Evolutionary conservation across 2,113 vertebrate species (phyloP).

Genomic region (Dicrurus megarhynchus): DNA sequence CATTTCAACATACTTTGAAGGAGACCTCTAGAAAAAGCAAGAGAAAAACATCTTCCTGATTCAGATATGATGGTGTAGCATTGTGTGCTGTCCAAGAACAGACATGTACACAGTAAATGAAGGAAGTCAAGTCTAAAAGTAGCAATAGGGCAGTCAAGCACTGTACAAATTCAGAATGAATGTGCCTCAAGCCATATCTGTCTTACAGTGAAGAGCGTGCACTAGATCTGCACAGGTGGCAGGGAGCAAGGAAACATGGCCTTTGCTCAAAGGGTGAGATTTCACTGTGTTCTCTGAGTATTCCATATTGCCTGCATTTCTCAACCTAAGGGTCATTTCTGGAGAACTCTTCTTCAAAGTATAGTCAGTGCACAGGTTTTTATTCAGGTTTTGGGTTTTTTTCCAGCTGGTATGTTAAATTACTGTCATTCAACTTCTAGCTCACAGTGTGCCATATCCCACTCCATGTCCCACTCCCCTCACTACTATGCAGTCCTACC

Average conservation of each 20-base stretch:
- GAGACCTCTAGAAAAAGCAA: background rate
- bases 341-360: background rate
- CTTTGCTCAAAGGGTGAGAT: background rate
- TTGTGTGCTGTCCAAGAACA: background rate
- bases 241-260: background rate
- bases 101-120: background rate
- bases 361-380: background rate
- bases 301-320: background rate
- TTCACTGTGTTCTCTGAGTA: background rate
- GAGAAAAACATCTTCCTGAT: background rate
- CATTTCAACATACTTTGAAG: background rate
- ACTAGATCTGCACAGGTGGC: background rate
- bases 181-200: background rate
- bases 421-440: background rate
- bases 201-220: background rate
- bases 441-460: background rate
- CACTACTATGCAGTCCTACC: background rate
- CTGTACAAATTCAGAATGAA: background rate
- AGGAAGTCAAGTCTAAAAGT: background rate
- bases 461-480: background rate
- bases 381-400: background rate
- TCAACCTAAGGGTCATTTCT: background rate
- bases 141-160: background rate
- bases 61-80: accelerated
- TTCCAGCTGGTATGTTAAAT: background rate